Base-by-base conservation (phyloP, 2,797 vertebrate genomes). In the Myotis pilosus region DNA sequence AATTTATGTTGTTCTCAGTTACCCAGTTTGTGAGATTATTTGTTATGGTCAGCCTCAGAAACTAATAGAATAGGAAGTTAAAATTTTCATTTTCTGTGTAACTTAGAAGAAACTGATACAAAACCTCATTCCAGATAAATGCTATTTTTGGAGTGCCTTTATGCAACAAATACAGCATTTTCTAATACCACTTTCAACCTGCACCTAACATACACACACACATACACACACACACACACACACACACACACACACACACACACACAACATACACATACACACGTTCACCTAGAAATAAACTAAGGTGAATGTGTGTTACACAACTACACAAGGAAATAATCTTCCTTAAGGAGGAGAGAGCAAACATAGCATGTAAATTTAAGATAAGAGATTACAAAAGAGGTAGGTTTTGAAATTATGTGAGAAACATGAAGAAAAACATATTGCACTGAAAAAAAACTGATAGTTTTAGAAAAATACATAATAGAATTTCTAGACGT, bases 61-160 rank as follows among this genome's bases (percentile, higher is more conserved):
- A 80, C 5, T 17, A 66, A 92, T 16, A 23, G 5, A 87, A 38
- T 66, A 4, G 71, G 2, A 90, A 78, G 47, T 47, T 41, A 23
- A 57, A 55, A 22, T 57, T 93, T 60, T 76, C 20, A 75, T 84
- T 95, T 94, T 81, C 5, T 57, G 4, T 95, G 38, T 64, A 90
- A 60, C 33, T 33, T 47, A 66, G 44, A 79, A 92, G 30, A 81
- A 87, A 87, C 1, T 41, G 28, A 44, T 49, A 0, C 92, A 88
- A 94, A 84, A 85, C 20, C 19, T 41, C 62, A 72, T 44, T 16
- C 22, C 30, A n/a, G 36, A n/a, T 71, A 30, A 85, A 62, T 47
- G 33, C 5, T 76, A 38, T 44, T 81, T 81, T 64, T 80, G 47
- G 44, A 87, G 17, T 72, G 3, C 17, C 38, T 68, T 69, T 15